phyloP scores from a whole-genome alignment of 2,888 invertebrate genomes.

The Kuschelorhynchus macadamiae region DNA sequence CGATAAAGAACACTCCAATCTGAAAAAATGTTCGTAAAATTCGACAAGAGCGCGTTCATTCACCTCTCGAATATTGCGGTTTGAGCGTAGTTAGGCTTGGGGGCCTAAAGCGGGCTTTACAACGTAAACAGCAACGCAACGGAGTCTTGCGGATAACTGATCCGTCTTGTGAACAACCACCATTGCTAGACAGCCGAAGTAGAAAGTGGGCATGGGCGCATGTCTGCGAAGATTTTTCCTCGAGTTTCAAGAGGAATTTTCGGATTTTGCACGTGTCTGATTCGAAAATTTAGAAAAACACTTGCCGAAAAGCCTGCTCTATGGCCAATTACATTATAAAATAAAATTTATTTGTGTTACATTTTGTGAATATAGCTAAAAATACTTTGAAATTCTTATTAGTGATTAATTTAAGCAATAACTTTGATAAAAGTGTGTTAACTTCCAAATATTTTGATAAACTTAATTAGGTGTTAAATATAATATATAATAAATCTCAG shows the following conservation, averaged over 20 bases:
- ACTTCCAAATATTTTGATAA: too few species aligned
- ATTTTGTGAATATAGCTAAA: too few species aligned
- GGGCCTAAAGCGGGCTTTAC: constrained; percentile 30
- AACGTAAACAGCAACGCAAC: constrained; percentile 55
- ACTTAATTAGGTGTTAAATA: too few species aligned
- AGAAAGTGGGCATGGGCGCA: constrained; percentile 63
- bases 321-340: too few species aligned
- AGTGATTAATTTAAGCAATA: too few species aligned
- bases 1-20: constrained; percentile 9
- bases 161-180: constrained; percentile 52
- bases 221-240: constrained; percentile 10
- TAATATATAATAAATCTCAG: too few species aligned
- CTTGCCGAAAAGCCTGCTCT: too few species aligned
- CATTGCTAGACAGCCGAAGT: constrained; percentile 57
- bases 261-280: too few species aligned
- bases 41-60: constrained; percentile 45
- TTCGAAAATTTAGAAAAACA: too few species aligned
- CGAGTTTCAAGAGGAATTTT: background rate
- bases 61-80: constrained; percentile 44
- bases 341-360: too few species aligned
- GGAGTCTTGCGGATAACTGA: constrained; percentile 65
- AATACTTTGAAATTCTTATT: too few species aligned
- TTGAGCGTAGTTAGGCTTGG: constrained; percentile 31
- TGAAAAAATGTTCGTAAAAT: constrained; percentile 26
- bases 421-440: too few species aligned